Percentiles rank a stretch among this genome's conserved stretches.
Evolutionary conservation across 2,113 vertebrate species (phyloP).

Genomic region (Neotoma lepida): DNA sequence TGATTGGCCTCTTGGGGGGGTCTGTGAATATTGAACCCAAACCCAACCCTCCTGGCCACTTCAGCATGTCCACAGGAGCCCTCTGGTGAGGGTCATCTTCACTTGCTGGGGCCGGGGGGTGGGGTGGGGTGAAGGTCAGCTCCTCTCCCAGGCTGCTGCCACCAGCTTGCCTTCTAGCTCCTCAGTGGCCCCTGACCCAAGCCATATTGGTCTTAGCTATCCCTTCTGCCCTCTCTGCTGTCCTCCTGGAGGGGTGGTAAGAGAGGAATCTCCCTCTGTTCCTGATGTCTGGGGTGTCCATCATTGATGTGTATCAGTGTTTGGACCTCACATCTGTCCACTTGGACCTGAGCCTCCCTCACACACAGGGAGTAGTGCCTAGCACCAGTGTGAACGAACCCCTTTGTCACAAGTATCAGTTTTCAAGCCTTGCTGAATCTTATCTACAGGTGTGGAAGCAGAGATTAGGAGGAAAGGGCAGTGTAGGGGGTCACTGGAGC

Average conservation of each 20-base stretch:
- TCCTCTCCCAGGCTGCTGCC: background rate
- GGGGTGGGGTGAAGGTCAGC: background rate
- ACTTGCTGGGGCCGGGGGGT: background rate
- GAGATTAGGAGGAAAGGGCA: background rate
- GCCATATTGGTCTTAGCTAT: background rate
- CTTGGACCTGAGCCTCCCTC: background rate
- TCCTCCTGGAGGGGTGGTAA: too few relatives aligned
- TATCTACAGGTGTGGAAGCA: background rate
- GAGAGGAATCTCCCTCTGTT: background rate
- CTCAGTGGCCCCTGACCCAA: background rate
- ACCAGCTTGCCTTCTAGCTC: fast-evolving
- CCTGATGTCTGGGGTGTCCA: background rate
- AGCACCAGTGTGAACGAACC: background rate
- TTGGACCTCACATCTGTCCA: background rate
- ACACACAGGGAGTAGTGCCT: background rate
- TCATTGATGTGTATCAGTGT: background rate
- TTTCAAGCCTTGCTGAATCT: background rate
- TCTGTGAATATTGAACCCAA: background rate
- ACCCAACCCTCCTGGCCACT: background rate
- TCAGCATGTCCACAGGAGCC: background rate
- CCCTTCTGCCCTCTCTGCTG: background rate
- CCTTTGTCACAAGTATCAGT: background rate
- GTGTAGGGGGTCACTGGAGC: background rate
- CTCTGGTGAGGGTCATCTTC: background rate
- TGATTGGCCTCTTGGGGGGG: background rate